Evolutionary conservation across 2,888 invertebrate species (phyloP), one percentile per base, ranked within the genome.

Genomic region (Leucophenga maculata): DNA sequence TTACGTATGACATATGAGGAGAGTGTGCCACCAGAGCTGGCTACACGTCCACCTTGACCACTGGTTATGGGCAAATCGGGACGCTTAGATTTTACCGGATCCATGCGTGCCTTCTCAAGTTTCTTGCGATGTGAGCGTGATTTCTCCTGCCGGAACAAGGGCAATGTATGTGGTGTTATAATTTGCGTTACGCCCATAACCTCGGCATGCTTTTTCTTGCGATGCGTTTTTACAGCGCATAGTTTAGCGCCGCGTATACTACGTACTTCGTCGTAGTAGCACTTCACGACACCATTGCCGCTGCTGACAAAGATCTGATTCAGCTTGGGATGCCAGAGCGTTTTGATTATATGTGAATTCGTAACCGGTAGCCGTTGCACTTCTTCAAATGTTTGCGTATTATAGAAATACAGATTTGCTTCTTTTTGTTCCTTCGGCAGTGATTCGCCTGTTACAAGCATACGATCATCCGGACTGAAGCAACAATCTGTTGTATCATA

Each of bases 1-100:
- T 98, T 98, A 71, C 98, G 92, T 60, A 98, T 98, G 9, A 99
- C 97, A 86, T 96, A 98, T 1, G 98, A 98, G 78, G 98, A 97
- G 0, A 99, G 90, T 0, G 99, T 99, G 68, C 97, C 97, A n/a
- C 87, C 32, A 0, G 97, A 97, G 0, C 96, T 95, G 0, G 97
- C 97, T 0, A 98, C 95, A 72, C 98, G 91, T 0, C 99, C 98
- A 39, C 98, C 98, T 78, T 95, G 94, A 0, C 95, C 96, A 0
- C 95, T 95, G 3, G 95, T 96, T 65, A 96, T 96, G 0, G 96
- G 96, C 59, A 96, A 88, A 87, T 96, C 96, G 0, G 96, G 96
- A 50, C 96, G 86, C 59, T 91, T 91, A 0, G 95, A 95, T 83
- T 95, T 96, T 0, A 96, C 90, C 0, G 96, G 96, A 88, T 96